Conservation (phyloP, 2,797 vertebrate genomes). For the Poecilia wingei region DNA sequence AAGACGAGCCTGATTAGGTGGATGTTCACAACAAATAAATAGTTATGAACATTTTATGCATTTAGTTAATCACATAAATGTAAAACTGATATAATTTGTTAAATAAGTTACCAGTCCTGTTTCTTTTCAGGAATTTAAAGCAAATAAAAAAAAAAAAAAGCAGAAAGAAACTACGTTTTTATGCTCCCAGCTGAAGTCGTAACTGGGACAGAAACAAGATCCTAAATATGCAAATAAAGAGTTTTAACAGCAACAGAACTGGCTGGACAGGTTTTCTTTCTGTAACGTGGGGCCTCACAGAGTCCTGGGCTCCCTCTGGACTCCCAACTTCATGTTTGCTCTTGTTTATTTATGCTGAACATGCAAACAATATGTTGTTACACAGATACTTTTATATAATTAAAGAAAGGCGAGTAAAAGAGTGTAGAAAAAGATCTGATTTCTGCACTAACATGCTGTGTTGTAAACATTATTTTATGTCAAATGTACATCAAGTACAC, state of each 20-base stretch:
- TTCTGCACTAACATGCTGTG: too few relatives aligned
- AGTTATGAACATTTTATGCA: background rate
- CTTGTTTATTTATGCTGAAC: background rate
- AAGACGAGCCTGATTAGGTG: background rate
- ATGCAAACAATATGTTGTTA: background rate
- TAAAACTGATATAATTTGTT: background rate
- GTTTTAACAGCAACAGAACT: background rate
- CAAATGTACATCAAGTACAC: too few relatives aligned
- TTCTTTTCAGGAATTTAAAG: background rate
- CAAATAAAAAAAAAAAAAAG: background rate
- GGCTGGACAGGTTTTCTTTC: background rate
- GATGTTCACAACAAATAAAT: background rate
- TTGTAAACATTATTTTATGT: too few relatives aligned
- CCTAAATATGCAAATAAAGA: slow-evolving; percentile 27
- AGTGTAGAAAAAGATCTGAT: background rate
- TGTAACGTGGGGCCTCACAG: background rate
- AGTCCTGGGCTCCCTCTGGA: background rate
- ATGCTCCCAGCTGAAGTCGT: background rate
- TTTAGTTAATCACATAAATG: background rate
- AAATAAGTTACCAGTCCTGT: background rate
- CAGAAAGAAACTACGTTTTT: background rate
- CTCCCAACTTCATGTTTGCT: background rate
- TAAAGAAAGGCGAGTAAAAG: background rate
- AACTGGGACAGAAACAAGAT: slow-evolving; percentile 3
- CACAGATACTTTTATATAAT: background rate